phyloP scores from a whole-genome alignment of 1,140 invertebrate genomes.

The Drosophila sechellia region DNA sequence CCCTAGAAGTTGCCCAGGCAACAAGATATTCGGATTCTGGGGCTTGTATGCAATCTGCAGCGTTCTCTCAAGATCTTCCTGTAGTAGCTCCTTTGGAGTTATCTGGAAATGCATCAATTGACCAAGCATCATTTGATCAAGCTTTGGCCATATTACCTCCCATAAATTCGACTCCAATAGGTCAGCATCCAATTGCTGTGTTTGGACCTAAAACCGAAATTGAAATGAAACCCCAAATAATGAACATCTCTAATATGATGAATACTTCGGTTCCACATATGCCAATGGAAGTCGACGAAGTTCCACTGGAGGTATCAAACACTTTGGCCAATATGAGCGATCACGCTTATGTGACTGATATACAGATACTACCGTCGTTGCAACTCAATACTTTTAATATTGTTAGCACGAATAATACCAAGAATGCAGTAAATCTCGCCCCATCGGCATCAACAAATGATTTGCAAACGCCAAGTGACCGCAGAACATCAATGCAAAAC shows the following conservation, averaged over 20 bases:
- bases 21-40: neutral
- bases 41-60: neutral
- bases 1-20: neutral
- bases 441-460: neutral
- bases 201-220: neutral
- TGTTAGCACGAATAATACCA: too few species aligned
- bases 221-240: neutral
- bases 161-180: constrained; percentile 1
- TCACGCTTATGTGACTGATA: constrained; percentile 5
- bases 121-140: neutral
- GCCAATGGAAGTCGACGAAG: neutral
- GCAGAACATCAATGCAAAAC: neutral
- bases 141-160: neutral
- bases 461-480: too few species aligned
- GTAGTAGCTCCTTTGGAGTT: neutral
- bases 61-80: neutral
- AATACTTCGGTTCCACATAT: neutral
- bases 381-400: neutral
- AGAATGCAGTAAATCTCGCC: neutral
- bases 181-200: neutral
- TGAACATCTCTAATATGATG: neutral
- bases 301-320: neutral
- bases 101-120: neutral
- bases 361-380: constrained; percentile 1
- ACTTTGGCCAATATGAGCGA: neutral